phyloP scores from a whole-genome alignment of 1,140 invertebrate genomes.

The Daktulosphaira vitifoliae region DNA sequence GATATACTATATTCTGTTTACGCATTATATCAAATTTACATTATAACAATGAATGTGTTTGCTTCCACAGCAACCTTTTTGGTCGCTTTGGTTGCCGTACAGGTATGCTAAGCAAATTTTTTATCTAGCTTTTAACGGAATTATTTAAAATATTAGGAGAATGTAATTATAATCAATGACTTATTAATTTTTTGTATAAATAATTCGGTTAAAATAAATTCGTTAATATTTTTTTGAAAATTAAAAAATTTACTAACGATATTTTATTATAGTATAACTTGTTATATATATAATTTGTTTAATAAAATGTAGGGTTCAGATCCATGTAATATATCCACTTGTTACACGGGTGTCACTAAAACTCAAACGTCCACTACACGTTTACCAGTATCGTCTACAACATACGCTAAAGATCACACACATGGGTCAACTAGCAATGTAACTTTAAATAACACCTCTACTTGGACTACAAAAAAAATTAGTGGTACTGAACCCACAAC shows the following conservation, averaged over 20 bases:
- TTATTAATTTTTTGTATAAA: no score
- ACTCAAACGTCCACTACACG: not conserved
- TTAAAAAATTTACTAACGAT: no score
- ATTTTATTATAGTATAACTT: no score
- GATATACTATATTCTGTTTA: no score
- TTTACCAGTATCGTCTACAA: conserved; percentile 16
- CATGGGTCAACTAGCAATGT: not conserved
- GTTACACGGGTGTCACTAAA: conserved; percentile 13
- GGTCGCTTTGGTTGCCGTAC: conserved; percentile 28
- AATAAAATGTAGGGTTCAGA: conserved; percentile 18
- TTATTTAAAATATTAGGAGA: no score
- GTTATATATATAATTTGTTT: no score
- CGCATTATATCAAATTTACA: not conserved
- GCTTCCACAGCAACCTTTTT: conserved; percentile 21
- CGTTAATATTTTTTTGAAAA: no score
- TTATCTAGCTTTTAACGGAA: no score
- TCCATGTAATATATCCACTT: conserved; percentile 26
- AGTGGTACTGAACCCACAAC: not conserved
- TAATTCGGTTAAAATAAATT: no score
- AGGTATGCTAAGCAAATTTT: conserved; percentile 16
- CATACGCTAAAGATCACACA: conserved; percentile 17
- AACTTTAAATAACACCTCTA: not conserved
- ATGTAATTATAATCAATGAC: no score
- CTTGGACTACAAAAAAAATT: not conserved
- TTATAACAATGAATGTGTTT: conserved; percentile 5